Evolutionary conservation across 2,888 invertebrate genomes (phyloP).

Genomic region (Ormyrus nitidulus): DNA sequence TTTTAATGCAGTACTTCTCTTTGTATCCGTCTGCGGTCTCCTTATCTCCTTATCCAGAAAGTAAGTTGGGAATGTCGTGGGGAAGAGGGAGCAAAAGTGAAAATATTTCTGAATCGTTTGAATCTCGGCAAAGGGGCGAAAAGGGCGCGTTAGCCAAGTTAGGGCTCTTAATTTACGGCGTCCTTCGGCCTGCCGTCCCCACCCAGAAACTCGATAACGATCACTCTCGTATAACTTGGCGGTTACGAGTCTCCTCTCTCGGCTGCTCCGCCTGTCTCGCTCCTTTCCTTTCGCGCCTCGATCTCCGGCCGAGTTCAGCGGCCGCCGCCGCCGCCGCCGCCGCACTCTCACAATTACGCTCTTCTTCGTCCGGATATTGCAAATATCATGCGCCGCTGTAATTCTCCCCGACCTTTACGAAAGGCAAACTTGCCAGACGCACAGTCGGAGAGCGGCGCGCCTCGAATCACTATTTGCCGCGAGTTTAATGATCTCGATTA

Average conservation of each 20-base stretch:
- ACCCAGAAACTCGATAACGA: slow-evolving; percentile 48
- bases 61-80: no score
- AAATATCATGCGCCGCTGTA: slow-evolving; percentile 28
- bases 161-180: slow-evolving; percentile 47
- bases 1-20: no score
- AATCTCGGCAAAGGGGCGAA: no score
- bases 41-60: no score
- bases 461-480: slow-evolving; percentile 18
- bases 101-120: no score
- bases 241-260: slow-evolving; percentile 28
- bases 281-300: neutral
- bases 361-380: slow-evolving; percentile 8
- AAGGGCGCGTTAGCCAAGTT: slow-evolving; percentile 22
- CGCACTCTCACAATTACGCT: slow-evolving; percentile 36
- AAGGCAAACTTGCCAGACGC: slow-evolving; percentile 28
- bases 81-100: no score
- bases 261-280: no score
- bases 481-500: slow-evolving; percentile 26
- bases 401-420: slow-evolving; percentile 29
- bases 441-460: neutral
- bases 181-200: slow-evolving; percentile 4
- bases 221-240: slow-evolving; percentile 44
- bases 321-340: neutral
- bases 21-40: no score
- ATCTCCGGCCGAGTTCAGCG: neutral